Base-by-base conservation (phyloP, 2,113 vertebrate species). In the Clupea harengus region DNA sequence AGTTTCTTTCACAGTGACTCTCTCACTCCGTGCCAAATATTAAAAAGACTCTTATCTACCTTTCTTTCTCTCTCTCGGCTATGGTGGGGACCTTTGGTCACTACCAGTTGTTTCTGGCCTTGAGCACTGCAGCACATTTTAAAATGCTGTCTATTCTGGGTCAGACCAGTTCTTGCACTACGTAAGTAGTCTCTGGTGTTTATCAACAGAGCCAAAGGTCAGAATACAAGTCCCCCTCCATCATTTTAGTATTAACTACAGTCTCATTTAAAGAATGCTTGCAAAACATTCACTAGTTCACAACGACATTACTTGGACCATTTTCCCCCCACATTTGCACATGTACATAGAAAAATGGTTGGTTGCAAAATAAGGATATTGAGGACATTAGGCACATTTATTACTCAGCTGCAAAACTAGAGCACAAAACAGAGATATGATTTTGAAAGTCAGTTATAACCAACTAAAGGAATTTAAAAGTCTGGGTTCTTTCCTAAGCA, bases 141-240 rank as follows among this genome's bases (percentile, higher is more conserved):
- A 32, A 72, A 72, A 72, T 3, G 64, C 64, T 72, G 64, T 28
- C 64, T 4, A 72, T 72, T 72, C 64, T 72, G 64, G 64, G 64
- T 32, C 64, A 72, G 25, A 72, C 64, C 28, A 72, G 64, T 72
- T 32, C 3, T 32, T 13, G 15, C n/a, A 28, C 64, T 72, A 9
- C 32, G 13, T 10, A 10, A 72, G 4, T 72, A 72, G 64, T 72
- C n/a, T 25, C 60, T 72, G 64, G 64, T 72, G 64, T 72, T 72
- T 72, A 72, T 72, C 64, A 72, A 72, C 64, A 72, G 64, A 72
- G 25, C 64, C 64, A 72, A 72, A 72, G 64, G 64, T 8, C 64
- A 72, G 8, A 72, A 72, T 32, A 84, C 57, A 67, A 64, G 39
- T 6, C 60, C 57, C 60, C 60, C 10, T 64, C 25, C 60, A n/a